Conservation (phyloP, 2,113 vertebrate genomes). For the Acinonyx jubatus region DNA sequence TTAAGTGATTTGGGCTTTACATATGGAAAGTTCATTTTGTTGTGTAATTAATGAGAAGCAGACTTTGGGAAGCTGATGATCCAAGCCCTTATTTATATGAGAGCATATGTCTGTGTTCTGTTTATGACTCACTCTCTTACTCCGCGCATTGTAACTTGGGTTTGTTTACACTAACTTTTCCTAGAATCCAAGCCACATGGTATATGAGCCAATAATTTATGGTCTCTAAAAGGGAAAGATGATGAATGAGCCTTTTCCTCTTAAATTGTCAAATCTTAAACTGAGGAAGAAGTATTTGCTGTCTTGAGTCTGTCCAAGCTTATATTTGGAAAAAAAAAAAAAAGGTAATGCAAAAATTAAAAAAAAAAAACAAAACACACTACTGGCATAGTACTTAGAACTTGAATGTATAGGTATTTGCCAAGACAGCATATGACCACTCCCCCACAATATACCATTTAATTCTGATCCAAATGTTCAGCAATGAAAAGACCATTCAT, state of each 20-base stretch:
- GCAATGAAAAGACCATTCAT: conserved; percentile 23
- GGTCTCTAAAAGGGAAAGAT: conserved; percentile 72
- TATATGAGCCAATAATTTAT: conserved; percentile 82
- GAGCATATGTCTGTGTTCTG: conserved; percentile 87
- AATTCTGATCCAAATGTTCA: conserved; percentile 25
- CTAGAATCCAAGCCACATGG: conserved; percentile 82
- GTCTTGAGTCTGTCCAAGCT: conserved; percentile 62
- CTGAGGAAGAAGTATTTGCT: conserved; percentile 71
- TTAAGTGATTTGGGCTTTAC: conserved; percentile 80
- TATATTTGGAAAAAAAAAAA: conserved; percentile 50
- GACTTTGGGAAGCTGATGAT: conserved; percentile 83
- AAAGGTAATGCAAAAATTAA: conserved; percentile 60
- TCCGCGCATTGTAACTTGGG: conserved; percentile 83
- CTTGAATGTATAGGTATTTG: conserved; percentile 27
- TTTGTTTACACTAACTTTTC: conserved; percentile 85
- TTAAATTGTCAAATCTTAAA: conserved; percentile 76
- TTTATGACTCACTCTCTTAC: conserved; percentile 86
- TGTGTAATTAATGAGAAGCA: conserved; percentile 87
- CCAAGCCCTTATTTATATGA: conserved; percentile 86
- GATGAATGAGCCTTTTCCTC: conserved; percentile 75
- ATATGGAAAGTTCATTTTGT: conserved; percentile 87
- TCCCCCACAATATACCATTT: conserved; percentile 19
- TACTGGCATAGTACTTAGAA: conserved; percentile 30
- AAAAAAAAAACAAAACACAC: not conserved
- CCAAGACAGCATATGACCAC: conserved; percentile 16